phyloP scores from a whole-genome alignment of 92 coral and sea anemone species.

The Parazoanthus atlanticus region DNA sequence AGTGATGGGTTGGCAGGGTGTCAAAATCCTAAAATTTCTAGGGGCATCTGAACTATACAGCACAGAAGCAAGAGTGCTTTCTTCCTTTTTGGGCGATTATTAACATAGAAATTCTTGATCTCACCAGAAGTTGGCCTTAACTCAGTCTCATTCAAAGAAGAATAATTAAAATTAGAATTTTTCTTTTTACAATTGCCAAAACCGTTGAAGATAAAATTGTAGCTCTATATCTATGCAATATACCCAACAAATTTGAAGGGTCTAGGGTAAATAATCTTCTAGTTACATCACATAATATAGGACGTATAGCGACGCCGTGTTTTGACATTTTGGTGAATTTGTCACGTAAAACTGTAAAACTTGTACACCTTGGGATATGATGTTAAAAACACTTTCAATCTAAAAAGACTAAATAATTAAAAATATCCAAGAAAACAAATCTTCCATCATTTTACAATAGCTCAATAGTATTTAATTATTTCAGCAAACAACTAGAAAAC shows the following conservation, averaged over 20 bases:
- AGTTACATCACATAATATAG: conserved; percentile 31
- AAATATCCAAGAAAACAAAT: conserved; percentile 15
- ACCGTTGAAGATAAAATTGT: conserved; percentile 35
- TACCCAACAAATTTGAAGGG: conserved; percentile 35
- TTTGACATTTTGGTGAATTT: conserved; percentile 27
- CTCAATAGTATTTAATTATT: too few species aligned
- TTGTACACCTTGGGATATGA: conserved; percentile 6
- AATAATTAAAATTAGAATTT: background rate
- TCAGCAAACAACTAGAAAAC: conserved; percentile 25
- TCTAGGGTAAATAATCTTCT: conserved; percentile 1
- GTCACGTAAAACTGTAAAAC: conserved; percentile 21
- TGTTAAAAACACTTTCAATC: conserved; percentile 17
- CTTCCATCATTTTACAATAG: conserved; percentile 20
- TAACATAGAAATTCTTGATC: too few species aligned
- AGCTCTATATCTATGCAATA: conserved; percentile 29
- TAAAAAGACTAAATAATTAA: conserved; percentile 23
- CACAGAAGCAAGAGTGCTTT: too few species aligned
- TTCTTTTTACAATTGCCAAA: conserved; percentile 16
- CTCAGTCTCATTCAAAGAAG: too few species aligned
- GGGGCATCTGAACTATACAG: too few species aligned
- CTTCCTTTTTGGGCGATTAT: too few species aligned
- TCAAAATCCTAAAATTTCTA: too few species aligned
- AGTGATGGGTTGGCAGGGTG: too few species aligned
- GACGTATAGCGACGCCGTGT: conserved; percentile 9
- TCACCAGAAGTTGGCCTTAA: too few species aligned